Base-by-base conservation (phyloP, 2,888 invertebrate genomes). In the Amphipyra tragopoginis region DNA sequence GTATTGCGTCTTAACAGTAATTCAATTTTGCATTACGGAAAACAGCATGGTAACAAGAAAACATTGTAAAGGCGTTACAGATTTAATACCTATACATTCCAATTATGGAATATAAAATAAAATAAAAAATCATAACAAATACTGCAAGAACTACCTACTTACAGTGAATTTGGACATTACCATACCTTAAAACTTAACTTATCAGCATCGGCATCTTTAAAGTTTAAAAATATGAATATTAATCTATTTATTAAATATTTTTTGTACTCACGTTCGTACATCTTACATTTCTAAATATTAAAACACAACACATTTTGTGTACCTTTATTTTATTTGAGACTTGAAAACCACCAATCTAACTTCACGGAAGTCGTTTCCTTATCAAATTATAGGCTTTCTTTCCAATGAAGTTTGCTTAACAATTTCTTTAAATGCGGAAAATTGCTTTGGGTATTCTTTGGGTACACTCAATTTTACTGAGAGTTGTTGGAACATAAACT, bases 381-480 rank as follows among this genome's bases (percentile, higher is more conserved):
- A 65, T 64, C 61, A 76, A 75, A 61, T 68, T 59, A 76, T 59
- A 75, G 67, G 68, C 72, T 75, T 74, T 74, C 72, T 67, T 75
- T 75, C 62, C 67, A 26, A 29, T 42, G 47, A 52, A 58, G 43
- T 54, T 70, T 29, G 15, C 48, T 58, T 39, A 69, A 69, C 55
- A 56, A 72, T 69, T 65, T 69, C 34, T 77, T 50, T 56, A 52
- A 61, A 77, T 57, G 70, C 77, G 60, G 59, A 47, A 65, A 77
- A 77, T 77, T 77, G 38, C 63, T 73, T 60, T 42, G 38, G 15
- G 40, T 38, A 45, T 44, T 50, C n/a, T 53, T 43, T 58, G 42
- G 56, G 34, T 62, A 43, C 39, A 52, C 40, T 43, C 47, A 53
- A 74, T 60, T 70, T 63, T 38, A 45, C 53, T 45, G 42, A 48